Base-by-base conservation (phyloP, 2,113 vertebrate genomes). In the Gallinago media region DNA sequence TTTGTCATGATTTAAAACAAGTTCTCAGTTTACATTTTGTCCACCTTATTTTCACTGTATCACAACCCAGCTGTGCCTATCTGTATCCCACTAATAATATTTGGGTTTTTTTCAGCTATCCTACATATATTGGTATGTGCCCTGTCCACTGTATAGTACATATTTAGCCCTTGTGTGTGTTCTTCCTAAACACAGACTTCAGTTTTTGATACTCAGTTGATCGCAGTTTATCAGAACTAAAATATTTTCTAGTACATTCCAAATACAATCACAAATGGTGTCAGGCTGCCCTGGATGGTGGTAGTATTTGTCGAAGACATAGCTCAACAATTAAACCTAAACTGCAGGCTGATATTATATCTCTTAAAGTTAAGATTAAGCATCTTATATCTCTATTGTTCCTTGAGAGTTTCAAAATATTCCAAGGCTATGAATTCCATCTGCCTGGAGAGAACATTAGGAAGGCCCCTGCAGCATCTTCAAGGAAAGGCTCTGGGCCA, bases 401-500 rank as follows among this genome's bases (percentile, higher is more conserved):
- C 38, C 68, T 89, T 74, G 29, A 55, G 62, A 76, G 27, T 61
- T 61, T 79, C 54, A 65, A 49, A 3, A 1, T 36, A 75, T 50
- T 93, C 40, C 25, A 54, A 63, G 52, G 72, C 68, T 86, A 50
- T 23, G n/a, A 90, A 80, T 88, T 23, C 46, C 59, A 55, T 42
- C 42, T 81, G 88, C 76, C 72, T 55, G 18, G 7, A 68, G 47
- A 62, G 25, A 71, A 84, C 34, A 74, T 76, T 34, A 81, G 47
- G 32, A 86, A 20, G 55, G 32, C 17, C 50, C 46, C 72, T 44
- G 76, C 67, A 95, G 79, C 91, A 94, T 34, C 88, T 95, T 80
- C 83, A 79, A 63, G 85, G 88, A 85, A 82, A 82, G 46, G 84
- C 63, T 84, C 34, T 80, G 80, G 73, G 88, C 77, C 94, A 52